phyloP scores from a whole-genome alignment of 1,140 invertebrate genomes.

The Diachasma alloeum region DNA sequence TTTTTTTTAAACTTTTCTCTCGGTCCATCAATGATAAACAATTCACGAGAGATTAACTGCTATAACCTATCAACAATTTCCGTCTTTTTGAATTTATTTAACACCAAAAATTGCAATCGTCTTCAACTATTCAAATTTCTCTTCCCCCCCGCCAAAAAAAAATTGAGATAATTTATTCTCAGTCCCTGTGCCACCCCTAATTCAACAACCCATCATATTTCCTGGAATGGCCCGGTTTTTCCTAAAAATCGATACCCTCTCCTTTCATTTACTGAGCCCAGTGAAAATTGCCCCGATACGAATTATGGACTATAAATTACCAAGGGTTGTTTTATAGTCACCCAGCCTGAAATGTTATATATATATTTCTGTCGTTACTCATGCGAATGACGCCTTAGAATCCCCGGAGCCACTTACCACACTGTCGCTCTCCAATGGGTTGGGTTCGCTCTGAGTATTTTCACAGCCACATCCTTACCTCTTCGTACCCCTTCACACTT shows the following conservation, averaged over 20 bases:
- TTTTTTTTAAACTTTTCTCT: no score
- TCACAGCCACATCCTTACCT: background rate
- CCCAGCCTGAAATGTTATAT: slow-evolving; percentile 30
- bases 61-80: no score
- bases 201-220: slow-evolving; percentile 10
- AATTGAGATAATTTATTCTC: background rate
- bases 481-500: slow-evolving; percentile 5
- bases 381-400: slow-evolving; percentile 46
- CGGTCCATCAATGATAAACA: no score
- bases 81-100: no score
- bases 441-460: background rate
- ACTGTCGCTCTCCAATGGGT: background rate
- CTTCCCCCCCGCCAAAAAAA: background rate
- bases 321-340: slow-evolving; percentile 32
- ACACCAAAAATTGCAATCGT: no score
- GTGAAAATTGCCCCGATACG: slow-evolving; percentile 56
- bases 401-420: slow-evolving; percentile 23
- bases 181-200: background rate
- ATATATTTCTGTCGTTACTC: slow-evolving; percentile 44
- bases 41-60: no score
- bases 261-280: slow-evolving; percentile 28
- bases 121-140: background rate
- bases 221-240: slow-evolving; percentile 22
- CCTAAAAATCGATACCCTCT: slow-evolving; percentile 44
- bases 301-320: slow-evolving; percentile 61